These are phyloP conservation scores for Meriones psammophilus DNA, from an alignment of 2,797 vertebrate genomes.

Conservation along the genomic window DNA sequence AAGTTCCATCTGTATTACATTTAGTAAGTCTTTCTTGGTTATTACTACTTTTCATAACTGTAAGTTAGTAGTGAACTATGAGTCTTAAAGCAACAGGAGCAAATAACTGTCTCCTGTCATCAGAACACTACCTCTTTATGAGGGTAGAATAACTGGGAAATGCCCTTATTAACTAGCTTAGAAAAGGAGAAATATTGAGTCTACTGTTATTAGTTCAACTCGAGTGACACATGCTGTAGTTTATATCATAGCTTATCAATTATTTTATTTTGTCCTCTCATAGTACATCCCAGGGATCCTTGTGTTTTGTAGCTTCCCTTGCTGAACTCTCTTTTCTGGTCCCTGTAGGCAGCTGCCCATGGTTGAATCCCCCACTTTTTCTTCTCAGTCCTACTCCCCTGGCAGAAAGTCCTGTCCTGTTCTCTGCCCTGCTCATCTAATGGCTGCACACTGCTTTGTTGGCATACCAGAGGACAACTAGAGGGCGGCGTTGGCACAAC, in stretches of 20 bases:
- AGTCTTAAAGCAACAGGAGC: not conserved
- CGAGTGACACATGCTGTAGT: too few relatives aligned
- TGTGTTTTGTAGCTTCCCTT: too few relatives aligned
- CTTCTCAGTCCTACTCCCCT: too few relatives aligned
- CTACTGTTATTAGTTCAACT: not conserved
- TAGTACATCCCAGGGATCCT: too few relatives aligned
- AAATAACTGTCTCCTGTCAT: not conserved
- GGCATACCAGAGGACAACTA: too few relatives aligned
- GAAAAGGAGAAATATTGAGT: not conserved
- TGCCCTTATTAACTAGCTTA: not conserved
- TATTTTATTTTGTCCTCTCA: not conserved
- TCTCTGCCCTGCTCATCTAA: too few relatives aligned
- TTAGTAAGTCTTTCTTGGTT: not conserved
- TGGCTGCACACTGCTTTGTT: too few relatives aligned
- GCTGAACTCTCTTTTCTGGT: too few relatives aligned
- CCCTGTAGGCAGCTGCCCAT: too few relatives aligned
- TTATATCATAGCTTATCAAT: not conserved
- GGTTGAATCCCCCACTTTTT: too few relatives aligned
- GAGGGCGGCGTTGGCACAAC: too few relatives aligned
- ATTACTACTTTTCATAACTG: not conserved
- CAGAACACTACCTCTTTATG: not conserved
- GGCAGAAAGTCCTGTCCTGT: too few relatives aligned
- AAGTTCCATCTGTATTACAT: not conserved
- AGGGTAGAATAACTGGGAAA: not conserved
- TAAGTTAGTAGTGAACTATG: not conserved